Conservation (phyloP, 2,888 invertebrate genomes). For the Acrocera orbiculus region DNA sequence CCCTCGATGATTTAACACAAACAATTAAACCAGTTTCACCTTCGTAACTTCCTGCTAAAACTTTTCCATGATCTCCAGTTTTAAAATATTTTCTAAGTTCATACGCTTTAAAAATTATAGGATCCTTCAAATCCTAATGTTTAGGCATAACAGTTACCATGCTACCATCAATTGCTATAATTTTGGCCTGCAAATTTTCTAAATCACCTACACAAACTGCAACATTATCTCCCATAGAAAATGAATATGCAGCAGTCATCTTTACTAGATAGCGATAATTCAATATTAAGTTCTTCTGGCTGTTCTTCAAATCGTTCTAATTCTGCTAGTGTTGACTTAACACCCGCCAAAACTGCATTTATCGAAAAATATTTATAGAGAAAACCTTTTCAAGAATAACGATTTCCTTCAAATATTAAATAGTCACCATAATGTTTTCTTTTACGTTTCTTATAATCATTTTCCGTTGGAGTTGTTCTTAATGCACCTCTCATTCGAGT, state of each 20-base stretch:
- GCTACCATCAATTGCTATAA: conserved; percentile 87
- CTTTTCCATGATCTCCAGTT: conserved; percentile 96
- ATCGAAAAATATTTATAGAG: conserved; percentile 92
- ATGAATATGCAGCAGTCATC: conserved; percentile 63
- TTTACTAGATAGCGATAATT: too few relatives aligned
- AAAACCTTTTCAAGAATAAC: conserved; percentile 88
- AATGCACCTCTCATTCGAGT: conserved; percentile 80
- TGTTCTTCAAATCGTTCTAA: conserved; percentile 86
- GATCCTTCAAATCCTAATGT: conserved; percentile 88
- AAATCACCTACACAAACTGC: conserved; percentile 95
- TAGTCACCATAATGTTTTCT: conserved; percentile 94
- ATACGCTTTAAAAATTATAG: conserved; percentile 81
- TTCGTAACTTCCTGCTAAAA: conserved; percentile 72
- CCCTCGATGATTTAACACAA: conserved; percentile 78
- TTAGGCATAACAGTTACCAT: conserved; percentile 96
- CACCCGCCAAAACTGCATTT: conserved; percentile 84
- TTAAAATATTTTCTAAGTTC: conserved; percentile 91
- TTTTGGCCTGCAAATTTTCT: conserved; percentile 89
- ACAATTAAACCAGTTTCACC: conserved; percentile 96
- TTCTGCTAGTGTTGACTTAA: conserved; percentile 90
- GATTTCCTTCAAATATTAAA: conserved; percentile 86
- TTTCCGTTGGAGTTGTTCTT: conserved; percentile 65
- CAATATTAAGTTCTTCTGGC: conserved; percentile 55
- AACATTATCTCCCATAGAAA: conserved; percentile 93
- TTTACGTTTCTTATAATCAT: conserved; percentile 73